Percentiles rank a stretch among this genome's conserved stretches.
Evolutionary conservation across 2,113 vertebrate species (phyloP).

Genomic region (Chaetorhynchus papuensis): DNA sequence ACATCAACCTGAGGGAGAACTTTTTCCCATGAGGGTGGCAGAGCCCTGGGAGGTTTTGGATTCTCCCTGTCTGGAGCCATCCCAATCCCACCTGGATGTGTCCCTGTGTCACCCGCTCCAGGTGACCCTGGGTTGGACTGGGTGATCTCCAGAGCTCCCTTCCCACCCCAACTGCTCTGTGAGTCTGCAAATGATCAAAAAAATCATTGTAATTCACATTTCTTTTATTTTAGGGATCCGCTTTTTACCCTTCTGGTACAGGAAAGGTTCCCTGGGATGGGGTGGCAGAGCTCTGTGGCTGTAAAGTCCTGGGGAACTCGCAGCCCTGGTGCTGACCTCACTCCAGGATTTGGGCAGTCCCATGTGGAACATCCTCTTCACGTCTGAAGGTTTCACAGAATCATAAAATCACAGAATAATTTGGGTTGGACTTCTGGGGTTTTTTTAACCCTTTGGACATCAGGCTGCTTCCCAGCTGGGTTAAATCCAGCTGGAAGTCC

Average conservation of each 20-base stretch:
- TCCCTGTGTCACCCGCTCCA: background rate
- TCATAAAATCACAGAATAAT: background rate
- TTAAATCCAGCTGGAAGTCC: background rate
- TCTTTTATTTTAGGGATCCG: background rate
- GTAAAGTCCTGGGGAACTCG: fast-evolving
- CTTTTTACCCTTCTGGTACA: too few relatives aligned
- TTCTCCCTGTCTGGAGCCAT: background rate
- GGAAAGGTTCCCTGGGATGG: fast-evolving
- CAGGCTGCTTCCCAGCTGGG: background rate
- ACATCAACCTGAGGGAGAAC: background rate
- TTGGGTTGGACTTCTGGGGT: too few relatives aligned
- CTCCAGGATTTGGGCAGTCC: background rate
- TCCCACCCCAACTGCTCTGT: background rate
- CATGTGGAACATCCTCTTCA: fast-evolving
- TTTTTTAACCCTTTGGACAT: background rate
- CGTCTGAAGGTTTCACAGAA: fast-evolving
- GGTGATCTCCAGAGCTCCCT: background rate
- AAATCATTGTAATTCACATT: fast-evolving
- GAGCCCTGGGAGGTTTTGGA: background rate
- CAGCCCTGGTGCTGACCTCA: background rate
- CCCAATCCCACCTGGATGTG: background rate
- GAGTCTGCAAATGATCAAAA: background rate
- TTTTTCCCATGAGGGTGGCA: too few relatives aligned
- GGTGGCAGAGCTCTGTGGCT: fast-evolving
- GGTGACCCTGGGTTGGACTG: background rate